Base-by-base conservation (phyloP, 1,140 invertebrate species). In the Drosophila hydei region DNA sequence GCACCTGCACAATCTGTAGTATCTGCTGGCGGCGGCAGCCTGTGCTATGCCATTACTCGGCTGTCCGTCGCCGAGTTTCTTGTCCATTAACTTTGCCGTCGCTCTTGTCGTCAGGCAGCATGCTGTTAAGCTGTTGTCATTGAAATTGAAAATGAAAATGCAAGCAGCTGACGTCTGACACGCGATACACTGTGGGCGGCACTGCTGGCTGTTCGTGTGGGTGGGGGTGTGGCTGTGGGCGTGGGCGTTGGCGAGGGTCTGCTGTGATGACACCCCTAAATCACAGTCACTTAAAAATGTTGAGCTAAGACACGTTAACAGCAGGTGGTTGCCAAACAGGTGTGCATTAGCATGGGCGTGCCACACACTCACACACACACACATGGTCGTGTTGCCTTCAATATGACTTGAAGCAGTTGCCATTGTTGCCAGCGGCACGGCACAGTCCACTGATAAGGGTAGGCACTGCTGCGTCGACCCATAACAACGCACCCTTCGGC, bases 221-320 rank as follows among this genome's bases (percentile, higher is more conserved):
- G 27, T 12, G 4, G n/a, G 2, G 38, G 2, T 5, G 4, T n/a
- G 12, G 38, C 6, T 1, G n/a, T 42, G 14, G 14, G 38, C 11
- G 38, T 42, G 33, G n/a, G n/a, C n/a, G n/a, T n/a, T n/a, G n/a
- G n/a, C n/a, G n/a, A n/a, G n/a, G n/a, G n/a, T n/a, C 9, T 12
- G 16, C n/a, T n/a, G 1, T 16, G 38, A 42, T 30, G 56, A 42
- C 54, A 68, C 62, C 74, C 81, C 75, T 83, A 88, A 88, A 88
- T 88, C 84, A 88, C 72, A 77, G 84, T 88, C 72, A 79, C 84
- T 88, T 83, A 88, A 88, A 89, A 88, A 83, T 88, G 83, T 79
- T 88, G 79, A 79, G 72, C 56, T 58, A 36, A 71, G 58, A 71
- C 42, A 79, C 51, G 64, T 88, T 79, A 88, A 88, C 83, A 83